Evolutionary conservation across 2,888 invertebrate species (phyloP).

Genomic region (Anodontia alba): DNA sequence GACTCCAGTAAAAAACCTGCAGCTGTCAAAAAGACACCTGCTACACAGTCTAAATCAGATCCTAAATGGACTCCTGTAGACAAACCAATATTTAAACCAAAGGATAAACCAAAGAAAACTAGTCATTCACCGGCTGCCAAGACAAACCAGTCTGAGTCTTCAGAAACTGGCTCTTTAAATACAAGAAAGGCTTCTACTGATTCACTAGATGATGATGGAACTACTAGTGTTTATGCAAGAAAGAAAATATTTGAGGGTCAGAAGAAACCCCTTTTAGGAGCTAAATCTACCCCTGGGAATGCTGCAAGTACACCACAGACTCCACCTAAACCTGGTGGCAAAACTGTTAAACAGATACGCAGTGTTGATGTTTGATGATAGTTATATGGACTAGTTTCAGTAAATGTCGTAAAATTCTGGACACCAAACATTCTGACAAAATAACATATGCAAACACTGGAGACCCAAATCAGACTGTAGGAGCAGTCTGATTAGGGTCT

Average conservation of each 20-base stretch:
- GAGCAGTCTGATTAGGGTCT: too few species aligned
- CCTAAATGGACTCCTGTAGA: slow-evolving; percentile 23
- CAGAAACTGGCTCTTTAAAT: neutral
- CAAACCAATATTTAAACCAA: slow-evolving; percentile 54
- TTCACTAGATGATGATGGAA: slow-evolving; percentile 57
- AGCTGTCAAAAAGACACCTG: slow-evolving; percentile 37
- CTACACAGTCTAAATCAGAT: slow-evolving; percentile 46
- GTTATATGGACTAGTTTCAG: neutral
- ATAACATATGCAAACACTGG: too few species aligned
- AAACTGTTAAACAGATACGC: slow-evolving; percentile 53
- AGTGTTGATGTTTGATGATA: slow-evolving; percentile 59
- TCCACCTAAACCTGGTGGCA: slow-evolving; percentile 51
- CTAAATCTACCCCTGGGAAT: slow-evolving; percentile 34
- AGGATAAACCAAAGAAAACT: slow-evolving; percentile 37
- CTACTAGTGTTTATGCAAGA: slow-evolving; percentile 58
- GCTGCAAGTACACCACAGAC: slow-evolving; percentile 48
- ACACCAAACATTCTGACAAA: too few species aligned
- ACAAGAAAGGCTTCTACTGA: slow-evolving; percentile 53
- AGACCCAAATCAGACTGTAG: too few species aligned
- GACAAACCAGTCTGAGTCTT: slow-evolving; percentile 3
- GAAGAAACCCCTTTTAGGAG: slow-evolving; percentile 54
- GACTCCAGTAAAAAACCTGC: slow-evolving; percentile 44
- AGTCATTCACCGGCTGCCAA: slow-evolving; percentile 1
- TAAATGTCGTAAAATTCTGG: too few species aligned
- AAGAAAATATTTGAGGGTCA: slow-evolving; percentile 56